phyloP scores from a whole-genome alignment of 1,140 invertebrate species.

The Holotrichia oblita region DNA sequence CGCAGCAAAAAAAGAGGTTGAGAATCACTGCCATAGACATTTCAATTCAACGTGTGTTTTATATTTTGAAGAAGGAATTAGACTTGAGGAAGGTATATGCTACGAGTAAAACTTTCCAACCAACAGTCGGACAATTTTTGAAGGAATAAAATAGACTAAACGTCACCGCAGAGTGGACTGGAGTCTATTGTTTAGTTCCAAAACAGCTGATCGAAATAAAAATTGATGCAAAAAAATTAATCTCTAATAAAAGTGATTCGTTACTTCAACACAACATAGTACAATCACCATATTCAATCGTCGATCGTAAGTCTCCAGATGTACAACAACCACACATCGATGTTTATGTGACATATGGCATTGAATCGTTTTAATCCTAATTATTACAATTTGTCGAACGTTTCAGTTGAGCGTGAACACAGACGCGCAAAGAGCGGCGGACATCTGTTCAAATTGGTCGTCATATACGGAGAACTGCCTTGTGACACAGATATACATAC shows the following conservation, averaged over 20 bases:
- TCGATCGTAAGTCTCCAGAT: constrained; percentile 17
- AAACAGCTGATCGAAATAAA: no score
- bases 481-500: constrained; percentile 28
- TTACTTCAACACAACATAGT: not conserved
- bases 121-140: no score
- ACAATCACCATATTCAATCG: not conserved
- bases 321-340: not conserved
- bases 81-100: no score
- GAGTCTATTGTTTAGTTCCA: no score
- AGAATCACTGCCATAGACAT: no score
- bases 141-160: no score
- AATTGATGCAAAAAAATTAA: no score
- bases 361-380: constrained; percentile 28
- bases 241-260: not conserved
- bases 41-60: no score
- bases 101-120: no score
- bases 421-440: not conserved
- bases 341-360: constrained; percentile 35
- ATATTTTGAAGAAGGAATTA: no score
- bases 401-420: constrained; percentile 22
- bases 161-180: no score
- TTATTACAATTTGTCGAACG: constrained; percentile 34
- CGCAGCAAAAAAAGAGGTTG: no score
- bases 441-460: constrained; percentile 26
- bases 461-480: not conserved